These are phyloP conservation scores for Avahi laniger DNA, from an alignment of 2,797 vertebrate genomes.

Conservation along the genomic window DNA sequence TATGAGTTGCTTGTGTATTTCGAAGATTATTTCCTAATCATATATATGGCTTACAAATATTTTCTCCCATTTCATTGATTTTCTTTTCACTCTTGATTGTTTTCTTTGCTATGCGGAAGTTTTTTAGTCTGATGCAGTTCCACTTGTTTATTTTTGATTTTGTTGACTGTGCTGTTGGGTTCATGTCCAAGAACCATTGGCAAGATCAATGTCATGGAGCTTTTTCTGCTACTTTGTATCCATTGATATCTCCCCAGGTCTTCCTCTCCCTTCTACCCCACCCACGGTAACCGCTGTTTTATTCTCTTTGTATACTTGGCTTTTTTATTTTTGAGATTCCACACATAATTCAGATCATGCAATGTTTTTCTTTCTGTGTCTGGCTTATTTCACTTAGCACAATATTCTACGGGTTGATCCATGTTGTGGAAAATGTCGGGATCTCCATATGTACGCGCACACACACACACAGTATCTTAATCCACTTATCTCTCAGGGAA, in stretches of 20 bases:
- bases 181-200: background rate
- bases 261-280: background rate
- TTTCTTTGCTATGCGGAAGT: background rate
- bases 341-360: background rate
- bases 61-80: background rate
- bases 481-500: background rate
- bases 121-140: background rate
- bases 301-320: background rate
- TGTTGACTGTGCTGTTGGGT: background rate
- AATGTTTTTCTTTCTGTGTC: background rate
- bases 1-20: background rate
- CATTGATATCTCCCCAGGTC: too few species aligned
- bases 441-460: background rate
- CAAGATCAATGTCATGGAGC: background rate
- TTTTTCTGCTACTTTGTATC: background rate
- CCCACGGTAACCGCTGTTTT: background rate
- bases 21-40: background rate
- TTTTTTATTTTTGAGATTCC: background rate
- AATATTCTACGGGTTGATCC: background rate
- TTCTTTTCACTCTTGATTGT: background rate
- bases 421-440: background rate
- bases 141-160: background rate
- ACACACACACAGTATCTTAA: background rate
- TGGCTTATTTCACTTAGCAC: background rate
- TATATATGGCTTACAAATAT: background rate